These are phyloP conservation scores for Fabriciana adippe DNA, from an alignment of 2,888 invertebrate genomes.

Conservation along the genomic window DNA sequence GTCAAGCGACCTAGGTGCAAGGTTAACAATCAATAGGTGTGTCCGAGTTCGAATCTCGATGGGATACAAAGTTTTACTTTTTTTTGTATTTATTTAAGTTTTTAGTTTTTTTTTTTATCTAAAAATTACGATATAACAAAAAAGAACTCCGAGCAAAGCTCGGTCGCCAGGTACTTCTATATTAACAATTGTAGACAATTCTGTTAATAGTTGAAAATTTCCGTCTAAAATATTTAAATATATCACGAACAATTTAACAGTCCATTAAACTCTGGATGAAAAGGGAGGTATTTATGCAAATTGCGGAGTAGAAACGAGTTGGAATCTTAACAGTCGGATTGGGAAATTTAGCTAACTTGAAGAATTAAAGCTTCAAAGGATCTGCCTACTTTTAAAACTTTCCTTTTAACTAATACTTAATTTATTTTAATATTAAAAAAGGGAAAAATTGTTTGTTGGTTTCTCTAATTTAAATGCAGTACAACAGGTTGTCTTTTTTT, in stretches of 20 bases:
- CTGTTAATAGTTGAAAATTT: slow-evolving; percentile 7
- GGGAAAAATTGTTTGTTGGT: neutral
- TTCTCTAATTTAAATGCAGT: no score
- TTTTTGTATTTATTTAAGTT: no score
- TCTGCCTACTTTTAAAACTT: slow-evolving; percentile 23
- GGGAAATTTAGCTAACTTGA: slow-evolving; percentile 34
- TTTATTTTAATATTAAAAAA: neutral
- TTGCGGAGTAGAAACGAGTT: slow-evolving; percentile 35
- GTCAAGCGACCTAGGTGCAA: no score
- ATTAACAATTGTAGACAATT: neutral
- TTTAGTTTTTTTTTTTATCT: no score
- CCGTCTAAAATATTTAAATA: slow-evolving; percentile 14
- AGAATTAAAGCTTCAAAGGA: slow-evolving; percentile 34
- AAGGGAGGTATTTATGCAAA: slow-evolving; percentile 38
- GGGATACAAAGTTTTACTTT: no score
- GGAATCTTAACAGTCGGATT: slow-evolving; percentile 33
- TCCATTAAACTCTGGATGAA: slow-evolving; percentile 34
- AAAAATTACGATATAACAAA: no score
- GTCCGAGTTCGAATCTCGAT: no score
- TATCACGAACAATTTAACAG: slow-evolving; percentile 34
- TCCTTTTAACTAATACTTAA: neutral
- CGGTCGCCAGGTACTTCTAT: no score
- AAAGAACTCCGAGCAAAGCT: no score
- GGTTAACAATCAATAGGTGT: no score
- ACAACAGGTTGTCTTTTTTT: neutral